Evolutionary conservation across 2,888 invertebrate genomes (phyloP), one percentile per base, ranked within the genome.

Genomic region (Pristionchus japonicus): DNA sequence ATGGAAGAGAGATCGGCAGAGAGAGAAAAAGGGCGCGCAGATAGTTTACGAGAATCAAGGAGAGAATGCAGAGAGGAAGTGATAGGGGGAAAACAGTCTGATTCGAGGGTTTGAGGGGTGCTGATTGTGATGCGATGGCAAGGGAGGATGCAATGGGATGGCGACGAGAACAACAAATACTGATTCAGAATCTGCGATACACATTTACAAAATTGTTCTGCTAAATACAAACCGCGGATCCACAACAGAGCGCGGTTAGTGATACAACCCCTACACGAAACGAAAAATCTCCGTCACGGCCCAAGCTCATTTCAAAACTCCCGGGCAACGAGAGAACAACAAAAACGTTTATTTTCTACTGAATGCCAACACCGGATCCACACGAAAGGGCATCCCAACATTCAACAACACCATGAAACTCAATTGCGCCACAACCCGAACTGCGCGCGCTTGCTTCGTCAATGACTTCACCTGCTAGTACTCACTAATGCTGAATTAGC

Each of bases 1-100:
- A 7, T 6, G n/a, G n/a, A 34, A 15, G 70, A 70, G 37, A 70
- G 40, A 77, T 77, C 7, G 27, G 47, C 49, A 80, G 27, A 80
- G 49, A n/a, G 27, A 15, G 27, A 80, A 31, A 34, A 70, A 70
- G 34, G 49, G 37, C 47, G 43, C n/a, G 31, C n/a, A 27, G n/a
- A 77, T 13, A 77, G 80, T 47, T 43, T 47, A 80, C 49, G 80
- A 31, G 49, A 49, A 80, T 80, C 80, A 20, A 47, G 47, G 52
- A 49, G 49, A 83, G 37, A 47, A 70, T 15, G 34, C 43, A 7
- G 47, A 43, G 43, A 23, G 82, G 37, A 27, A 47, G 13, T 27
- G 80, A 80, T 80, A 80, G 27, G 47, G 27, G 49, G 49, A 37
- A 57, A 57, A 57, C 57, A 57, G 57, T 57, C 23, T 57, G 57